phyloP scores from a whole-genome alignment of 2,888 invertebrate species.

The Philhelius pedissequus region DNA sequence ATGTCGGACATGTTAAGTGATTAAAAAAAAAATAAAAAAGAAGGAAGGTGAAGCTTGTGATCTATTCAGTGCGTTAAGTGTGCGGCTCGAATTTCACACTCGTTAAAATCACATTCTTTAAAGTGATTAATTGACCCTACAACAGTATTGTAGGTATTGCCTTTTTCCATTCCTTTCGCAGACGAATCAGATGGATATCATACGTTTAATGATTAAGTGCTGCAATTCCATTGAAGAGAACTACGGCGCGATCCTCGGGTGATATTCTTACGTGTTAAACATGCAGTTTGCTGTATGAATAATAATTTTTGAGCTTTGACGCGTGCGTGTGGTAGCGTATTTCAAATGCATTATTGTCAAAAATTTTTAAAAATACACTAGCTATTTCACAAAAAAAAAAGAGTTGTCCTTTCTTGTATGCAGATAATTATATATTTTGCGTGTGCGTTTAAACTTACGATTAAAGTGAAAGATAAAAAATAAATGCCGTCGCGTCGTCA shows the following conservation, averaged over 20 bases:
- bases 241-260: background rate
- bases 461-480: no score
- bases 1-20: constrained; percentile 13
- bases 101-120: constrained; percentile 13
- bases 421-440: no score
- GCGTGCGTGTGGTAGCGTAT: background rate
- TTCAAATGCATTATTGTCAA: background rate
- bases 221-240: background rate
- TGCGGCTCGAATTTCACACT: constrained; percentile 1
- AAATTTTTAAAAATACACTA: background rate
- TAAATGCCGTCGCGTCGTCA: no score
- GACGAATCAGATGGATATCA: constrained; percentile 1
- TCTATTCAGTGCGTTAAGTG: background rate
- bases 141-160: background rate
- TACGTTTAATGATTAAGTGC: constrained; percentile 6
- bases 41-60: background rate
- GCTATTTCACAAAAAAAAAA: background rate
- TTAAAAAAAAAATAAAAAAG: background rate
- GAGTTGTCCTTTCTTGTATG: background rate
- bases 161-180: background rate
- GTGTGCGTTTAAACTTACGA: no score
- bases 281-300: background rate
- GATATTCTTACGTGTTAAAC: background rate
- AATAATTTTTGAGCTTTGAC: background rate
- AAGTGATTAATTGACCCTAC: constrained; percentile 20